phyloP scores from a whole-genome alignment of 2,113 vertebrate genomes.

The Bolborhynchus lineola region DNA sequence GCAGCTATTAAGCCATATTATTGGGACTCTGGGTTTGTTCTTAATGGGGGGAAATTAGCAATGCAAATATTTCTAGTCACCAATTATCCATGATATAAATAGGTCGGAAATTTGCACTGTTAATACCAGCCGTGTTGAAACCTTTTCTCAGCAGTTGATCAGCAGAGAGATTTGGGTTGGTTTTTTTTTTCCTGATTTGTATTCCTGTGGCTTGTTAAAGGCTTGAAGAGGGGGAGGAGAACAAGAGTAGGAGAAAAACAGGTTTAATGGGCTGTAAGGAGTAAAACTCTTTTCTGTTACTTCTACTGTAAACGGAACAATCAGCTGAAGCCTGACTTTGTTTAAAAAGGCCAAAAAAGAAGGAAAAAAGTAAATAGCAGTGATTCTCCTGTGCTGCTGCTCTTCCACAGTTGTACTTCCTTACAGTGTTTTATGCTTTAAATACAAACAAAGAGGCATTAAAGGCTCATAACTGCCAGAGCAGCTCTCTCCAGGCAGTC shows the following conservation, averaged over 20 bases:
- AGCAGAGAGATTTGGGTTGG: constrained; percentile 26
- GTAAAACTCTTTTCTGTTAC: constrained; percentile 58
- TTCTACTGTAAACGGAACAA: constrained; percentile 61
- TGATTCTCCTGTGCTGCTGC: background rate
- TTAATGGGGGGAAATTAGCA: constrained; percentile 72
- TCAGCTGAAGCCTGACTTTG: constrained; percentile 32
- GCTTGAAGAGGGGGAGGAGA: constrained; percentile 43
- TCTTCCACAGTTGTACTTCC: background rate
- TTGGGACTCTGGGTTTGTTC: constrained; percentile 38
- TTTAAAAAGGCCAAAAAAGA: background rate
- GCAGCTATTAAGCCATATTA: constrained; percentile 65
- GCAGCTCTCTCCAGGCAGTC: background rate
- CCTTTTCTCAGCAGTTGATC: constrained; percentile 64
- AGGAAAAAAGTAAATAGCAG: constrained; percentile 19
- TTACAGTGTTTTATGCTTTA: background rate
- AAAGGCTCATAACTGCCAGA: background rate
- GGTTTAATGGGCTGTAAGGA: constrained; percentile 65
- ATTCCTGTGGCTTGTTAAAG: constrained; percentile 54
- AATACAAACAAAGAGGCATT: background rate
- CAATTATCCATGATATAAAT: constrained; percentile 76
- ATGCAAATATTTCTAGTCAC: constrained; percentile 75
- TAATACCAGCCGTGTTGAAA: constrained; percentile 60
- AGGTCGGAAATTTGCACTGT: constrained; percentile 57
- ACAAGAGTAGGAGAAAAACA: constrained; percentile 53
- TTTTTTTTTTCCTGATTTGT: constrained; percentile 28